Conservation (phyloP, 1,140 invertebrate species). For the Cecropterus lyciades region DNA sequence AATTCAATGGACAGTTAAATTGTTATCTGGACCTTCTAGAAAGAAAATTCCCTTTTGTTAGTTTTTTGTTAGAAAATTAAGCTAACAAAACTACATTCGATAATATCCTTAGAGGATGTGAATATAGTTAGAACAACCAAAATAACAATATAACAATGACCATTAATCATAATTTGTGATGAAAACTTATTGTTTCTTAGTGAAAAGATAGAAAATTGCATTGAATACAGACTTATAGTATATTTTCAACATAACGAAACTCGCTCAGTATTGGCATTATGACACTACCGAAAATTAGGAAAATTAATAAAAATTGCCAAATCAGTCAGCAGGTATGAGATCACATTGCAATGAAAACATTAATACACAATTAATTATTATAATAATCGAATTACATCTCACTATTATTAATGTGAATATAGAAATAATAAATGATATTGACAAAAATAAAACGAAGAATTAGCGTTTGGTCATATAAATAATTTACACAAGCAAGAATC, state of each 20-base stretch:
- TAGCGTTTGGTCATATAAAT: constrained; percentile 1
- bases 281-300: constrained; percentile 48
- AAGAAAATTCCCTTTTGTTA: too few species aligned
- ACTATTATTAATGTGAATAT: constrained; percentile 43
- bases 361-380: constrained; percentile 38
- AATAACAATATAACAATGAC: too few species aligned
- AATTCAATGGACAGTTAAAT: not conserved
- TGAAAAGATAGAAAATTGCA: constrained; percentile 34
- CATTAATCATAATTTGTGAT: constrained; percentile 58
- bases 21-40: too few species aligned
- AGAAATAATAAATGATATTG: constrained; percentile 33
- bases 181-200: constrained; percentile 18
- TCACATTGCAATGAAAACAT: constrained; percentile 52
- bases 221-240: constrained; percentile 46
- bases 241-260: constrained; percentile 37
- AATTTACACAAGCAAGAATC: too few species aligned
- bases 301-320: constrained; percentile 51
- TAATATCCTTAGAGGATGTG: too few species aligned
- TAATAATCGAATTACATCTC: constrained; percentile 37
- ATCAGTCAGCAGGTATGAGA: constrained; percentile 71
- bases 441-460: constrained; percentile 5
- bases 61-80: too few species aligned
- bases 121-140: too few species aligned
- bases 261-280: constrained; percentile 31
- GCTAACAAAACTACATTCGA: too few species aligned